Conservation (phyloP, 2,888 invertebrate genomes). For the Euphydryas editha region DNA sequence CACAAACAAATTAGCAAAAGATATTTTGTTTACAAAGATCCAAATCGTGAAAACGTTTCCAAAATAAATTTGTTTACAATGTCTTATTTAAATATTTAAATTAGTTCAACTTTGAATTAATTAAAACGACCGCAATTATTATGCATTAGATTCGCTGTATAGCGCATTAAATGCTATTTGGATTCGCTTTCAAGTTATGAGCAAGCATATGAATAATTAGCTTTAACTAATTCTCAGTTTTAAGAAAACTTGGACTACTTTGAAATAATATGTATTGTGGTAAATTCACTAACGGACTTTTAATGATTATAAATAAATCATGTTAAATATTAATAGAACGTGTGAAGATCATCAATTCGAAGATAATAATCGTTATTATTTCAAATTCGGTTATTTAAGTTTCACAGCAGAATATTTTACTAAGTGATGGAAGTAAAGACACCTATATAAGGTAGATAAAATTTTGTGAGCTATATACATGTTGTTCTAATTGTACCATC, state of each 20-base stretch:
- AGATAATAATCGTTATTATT: too few relatives aligned
- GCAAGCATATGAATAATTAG: conserved; percentile 33
- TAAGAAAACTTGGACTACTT: not conserved
- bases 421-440: too few relatives aligned
- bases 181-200: conserved; percentile 20
- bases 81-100: conserved; percentile 1
- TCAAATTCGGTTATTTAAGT: too few relatives aligned
- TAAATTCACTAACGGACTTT: too few relatives aligned
- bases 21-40: not conserved
- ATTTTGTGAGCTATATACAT: too few relatives aligned
- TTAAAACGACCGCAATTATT: conserved; percentile 27
- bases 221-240: not conserved
- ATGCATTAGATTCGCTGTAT: conserved; percentile 33
- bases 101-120: conserved; percentile 16
- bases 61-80: not conserved
- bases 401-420: too few relatives aligned
- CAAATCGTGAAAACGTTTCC: not conserved
- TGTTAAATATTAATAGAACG: too few relatives aligned
- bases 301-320: too few relatives aligned
- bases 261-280: too few relatives aligned
- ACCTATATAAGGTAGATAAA: too few relatives aligned
- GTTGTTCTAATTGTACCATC: too few relatives aligned
- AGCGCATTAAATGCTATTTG: conserved; percentile 32
- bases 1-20: not conserved
- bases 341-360: too few relatives aligned